Percentiles rank a stretch among this genome's conserved stretches.
Evolutionary conservation across 2,888 invertebrate genomes (phyloP).

Genomic region (Galeruca laticollis): DNA sequence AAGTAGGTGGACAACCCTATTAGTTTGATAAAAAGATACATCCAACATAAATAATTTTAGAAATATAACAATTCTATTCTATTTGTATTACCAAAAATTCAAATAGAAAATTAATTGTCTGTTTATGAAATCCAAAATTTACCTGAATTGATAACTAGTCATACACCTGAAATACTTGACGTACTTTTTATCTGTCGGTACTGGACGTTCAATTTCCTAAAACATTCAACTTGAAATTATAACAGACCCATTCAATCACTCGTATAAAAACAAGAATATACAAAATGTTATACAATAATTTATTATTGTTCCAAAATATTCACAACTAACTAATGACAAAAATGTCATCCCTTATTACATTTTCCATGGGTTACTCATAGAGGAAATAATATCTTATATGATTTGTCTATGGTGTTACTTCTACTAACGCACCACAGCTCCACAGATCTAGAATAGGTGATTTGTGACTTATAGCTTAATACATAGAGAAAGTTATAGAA

Average conservation of each 20-base stretch:
- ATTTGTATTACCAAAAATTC: not conserved
- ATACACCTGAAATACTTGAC: conserved; percentile 20
- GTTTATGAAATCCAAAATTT: not conserved
- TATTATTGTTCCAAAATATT: conserved; percentile 19
- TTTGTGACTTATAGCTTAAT: too few species aligned
- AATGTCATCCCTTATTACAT: not conserved
- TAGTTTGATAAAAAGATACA: not conserved
- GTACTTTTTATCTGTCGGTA: conserved; percentile 16
- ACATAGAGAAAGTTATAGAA: too few species aligned
- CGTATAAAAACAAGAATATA: conserved; percentile 20
- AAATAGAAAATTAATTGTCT: not conserved
- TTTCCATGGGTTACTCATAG: not conserved
- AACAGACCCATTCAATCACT: conserved; percentile 19
- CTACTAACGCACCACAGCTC: too few species aligned
- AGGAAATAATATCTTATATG: too few species aligned
- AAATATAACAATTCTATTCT: not conserved
- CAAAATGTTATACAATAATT: conserved; percentile 21
- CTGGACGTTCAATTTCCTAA: conserved; percentile 7
- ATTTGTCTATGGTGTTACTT: too few species aligned
- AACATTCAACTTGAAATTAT: conserved; percentile 13
- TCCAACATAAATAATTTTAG: not conserved
- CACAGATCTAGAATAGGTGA: too few species aligned
- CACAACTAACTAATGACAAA: conserved; percentile 10
- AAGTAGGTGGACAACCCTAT: conserved; percentile 12
- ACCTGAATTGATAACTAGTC: not conserved